A percentile compares a stretch with the other conserved stretches of the same genome.
Conservation (phyloP, 1,140 invertebrate species). For the Pachyrhynchus sulphureomaculatus region DNA sequence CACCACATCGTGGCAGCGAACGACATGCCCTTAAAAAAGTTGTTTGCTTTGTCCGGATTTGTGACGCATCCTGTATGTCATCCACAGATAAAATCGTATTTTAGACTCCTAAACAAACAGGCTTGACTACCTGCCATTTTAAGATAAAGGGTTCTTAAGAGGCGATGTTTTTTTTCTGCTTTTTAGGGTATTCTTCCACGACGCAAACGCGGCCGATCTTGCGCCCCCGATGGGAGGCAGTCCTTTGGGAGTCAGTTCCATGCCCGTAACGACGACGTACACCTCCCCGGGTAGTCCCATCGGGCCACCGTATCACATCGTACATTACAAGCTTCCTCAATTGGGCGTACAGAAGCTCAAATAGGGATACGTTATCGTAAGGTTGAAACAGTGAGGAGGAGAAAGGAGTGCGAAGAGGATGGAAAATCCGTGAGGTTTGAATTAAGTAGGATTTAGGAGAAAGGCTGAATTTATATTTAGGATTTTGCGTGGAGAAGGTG, state of each 20-base stretch:
- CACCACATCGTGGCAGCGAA: too few species aligned
- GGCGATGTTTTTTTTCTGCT: background rate
- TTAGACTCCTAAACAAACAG: too few species aligned
- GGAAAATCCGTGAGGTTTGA: background rate
- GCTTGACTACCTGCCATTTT: too few species aligned
- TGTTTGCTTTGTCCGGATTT: too few species aligned
- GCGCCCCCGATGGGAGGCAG: slow-evolving; percentile 39
- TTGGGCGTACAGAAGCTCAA: slow-evolving; percentile 52
- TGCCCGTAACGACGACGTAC: slow-evolving; percentile 42
- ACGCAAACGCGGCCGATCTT: slow-evolving; percentile 66
- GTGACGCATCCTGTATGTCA: too few species aligned
- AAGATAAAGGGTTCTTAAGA: too few species aligned
- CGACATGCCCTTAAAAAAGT: too few species aligned
- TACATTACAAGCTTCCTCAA: slow-evolving; percentile 69
- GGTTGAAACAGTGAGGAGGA: slow-evolving; percentile 1
- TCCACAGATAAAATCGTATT: too few species aligned
- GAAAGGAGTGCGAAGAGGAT: background rate
- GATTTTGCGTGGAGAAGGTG: background rate
- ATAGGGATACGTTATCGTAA: slow-evolving; percentile 33
- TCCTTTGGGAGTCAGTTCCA: too few species aligned
- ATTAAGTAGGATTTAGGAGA: background rate
- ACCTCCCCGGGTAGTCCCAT: slow-evolving; percentile 58
- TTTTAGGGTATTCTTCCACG: slow-evolving; percentile 67
- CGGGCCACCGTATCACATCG: slow-evolving; percentile 71
- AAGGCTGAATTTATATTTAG: too few species aligned